Evolutionary conservation across 2,888 invertebrate genomes (phyloP).

Genomic region (Acanthosepion pharaonis): DNA sequence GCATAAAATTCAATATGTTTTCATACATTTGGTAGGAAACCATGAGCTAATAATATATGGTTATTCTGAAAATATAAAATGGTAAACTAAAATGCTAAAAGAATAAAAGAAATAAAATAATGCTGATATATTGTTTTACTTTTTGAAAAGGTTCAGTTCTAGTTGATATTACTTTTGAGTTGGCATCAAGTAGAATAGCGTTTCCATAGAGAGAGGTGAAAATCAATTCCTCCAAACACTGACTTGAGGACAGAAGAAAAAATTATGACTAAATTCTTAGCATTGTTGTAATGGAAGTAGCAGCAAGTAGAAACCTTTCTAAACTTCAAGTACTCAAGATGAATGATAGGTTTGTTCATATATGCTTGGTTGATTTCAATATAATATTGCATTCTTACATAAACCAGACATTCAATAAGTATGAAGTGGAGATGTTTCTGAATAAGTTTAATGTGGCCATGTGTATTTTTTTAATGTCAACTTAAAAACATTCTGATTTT

Average conservation of each 20-base stretch:
- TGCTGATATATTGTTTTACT: not conserved
- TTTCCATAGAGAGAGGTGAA: not conserved
- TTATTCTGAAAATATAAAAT: conserved; percentile 14
- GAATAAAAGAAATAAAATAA: not conserved
- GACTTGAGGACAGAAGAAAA: not conserved
- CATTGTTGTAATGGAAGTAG: not conserved
- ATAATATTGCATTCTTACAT: not conserved
- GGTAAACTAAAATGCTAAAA: not conserved
- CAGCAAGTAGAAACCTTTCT: conserved; percentile 9
- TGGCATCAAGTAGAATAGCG: not conserved
- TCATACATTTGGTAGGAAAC: too few species aligned
- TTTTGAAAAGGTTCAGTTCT: not conserved
- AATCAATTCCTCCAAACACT: not conserved
- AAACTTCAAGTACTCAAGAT: not conserved
- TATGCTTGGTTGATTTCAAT: not conserved
- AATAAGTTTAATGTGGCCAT: not conserved
- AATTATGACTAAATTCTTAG: not conserved
- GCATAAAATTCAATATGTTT: too few species aligned
- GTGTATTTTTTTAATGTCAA: not conserved
- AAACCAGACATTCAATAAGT: conserved; percentile 33
- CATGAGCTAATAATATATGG: not conserved
- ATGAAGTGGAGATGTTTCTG: not conserved
- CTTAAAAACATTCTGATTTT: conserved; percentile 7
- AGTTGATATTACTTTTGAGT: not conserved
- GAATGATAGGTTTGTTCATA: not conserved